Evolutionary conservation across 2,888 invertebrate genomes (phyloP), one percentile per base, ranked within the genome.

Genomic region (Papilio elwesi): DNA sequence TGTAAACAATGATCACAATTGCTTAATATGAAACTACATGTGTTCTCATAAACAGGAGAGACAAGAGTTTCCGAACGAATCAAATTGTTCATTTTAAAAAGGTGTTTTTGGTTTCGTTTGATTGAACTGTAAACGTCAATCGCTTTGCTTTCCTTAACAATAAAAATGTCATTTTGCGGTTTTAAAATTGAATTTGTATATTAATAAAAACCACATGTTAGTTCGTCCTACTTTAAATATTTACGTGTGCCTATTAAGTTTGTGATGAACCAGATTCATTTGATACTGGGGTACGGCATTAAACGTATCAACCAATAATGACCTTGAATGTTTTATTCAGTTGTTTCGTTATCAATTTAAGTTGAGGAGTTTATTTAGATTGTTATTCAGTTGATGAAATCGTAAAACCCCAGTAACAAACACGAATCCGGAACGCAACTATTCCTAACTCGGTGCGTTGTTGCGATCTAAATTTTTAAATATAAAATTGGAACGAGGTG

Each of bases 401-500:
- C 43, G 43, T 15, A 43, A 62, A 62, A 62, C 36, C 53, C 55
- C 55, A 68, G 64, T 74, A 73, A 73, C 43, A 74, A 62, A 47
- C 55, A 59, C 63, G 73, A 57, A 69, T 71, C 62, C 52, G 64
- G 64, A 73, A 69, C 72, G 70, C 70, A 15, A 70, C 55, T 48
- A 70, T 68, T n/a, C n/a, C n/a, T 76, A 70, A 76, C 63, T 80
- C 79, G 80, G 81, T 84, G 81, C 82, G 84, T 82, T 81, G 85
- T 82, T 82, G 85, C 85, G 83, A 85, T 84, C 83, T 86, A 85
- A 85, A 83, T 82, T 82, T 85, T 83, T 80, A 81, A 82, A 83
- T 85, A 82, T 85, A 86, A 83, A 86, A 89, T 86, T 88, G 88
- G 88, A 90, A 89, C 88, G 85, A 90, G 91, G 92, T 90, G 92